Base-by-base conservation (phyloP, 2,888 invertebrate genomes). In the Adelphocoris suturalis region DNA sequence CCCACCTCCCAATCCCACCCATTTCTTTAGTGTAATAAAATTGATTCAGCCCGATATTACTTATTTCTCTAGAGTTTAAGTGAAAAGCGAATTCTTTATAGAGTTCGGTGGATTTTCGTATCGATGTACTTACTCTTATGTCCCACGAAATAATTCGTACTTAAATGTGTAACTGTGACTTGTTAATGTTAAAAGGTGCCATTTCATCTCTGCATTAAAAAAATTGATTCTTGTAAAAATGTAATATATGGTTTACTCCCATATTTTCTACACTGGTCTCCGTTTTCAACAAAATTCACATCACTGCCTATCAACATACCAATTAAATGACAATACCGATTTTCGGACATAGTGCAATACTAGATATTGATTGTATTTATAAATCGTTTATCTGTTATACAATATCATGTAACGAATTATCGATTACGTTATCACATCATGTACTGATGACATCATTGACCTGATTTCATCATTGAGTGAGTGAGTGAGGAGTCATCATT, bases 71-170 rank as follows among this genome's bases (percentile, higher is more conserved):
- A 3, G 16, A n/a, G 57, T n/a, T 12, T 14, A n/a, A n/a, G 57
- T 7, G n/a, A 52, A 52, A 57, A 57, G n/a, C 9, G 23, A 23
- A 68, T 68, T 68, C 11, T 61, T 68, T 68, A 23, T 68, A 68
- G 13, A 52, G 19, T 19, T 68, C 23, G 68, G 16, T 14, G 52
- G 52, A 52, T 52, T 52, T 52, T 68, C 3, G 19, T 82, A 48
- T 82, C n/a, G 13, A 55, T 85, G 85, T 85, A 85, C 85, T 85
- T 85, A 85, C 85, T 19, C 57, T 68, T 23, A 23, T 52, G 57
- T 16, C 37, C 37, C 27, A 85, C 85, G 55, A 57, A 61, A 85
- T 80, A 80, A 46, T 80, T 19, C 27, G 78, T 80, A 80, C 78
- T 80, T 80, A 80, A 80, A 80, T 80, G 47, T 80, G 78, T 80